Conservation (phyloP, 2,888 invertebrate species). For the Vesta saturnalis region DNA sequence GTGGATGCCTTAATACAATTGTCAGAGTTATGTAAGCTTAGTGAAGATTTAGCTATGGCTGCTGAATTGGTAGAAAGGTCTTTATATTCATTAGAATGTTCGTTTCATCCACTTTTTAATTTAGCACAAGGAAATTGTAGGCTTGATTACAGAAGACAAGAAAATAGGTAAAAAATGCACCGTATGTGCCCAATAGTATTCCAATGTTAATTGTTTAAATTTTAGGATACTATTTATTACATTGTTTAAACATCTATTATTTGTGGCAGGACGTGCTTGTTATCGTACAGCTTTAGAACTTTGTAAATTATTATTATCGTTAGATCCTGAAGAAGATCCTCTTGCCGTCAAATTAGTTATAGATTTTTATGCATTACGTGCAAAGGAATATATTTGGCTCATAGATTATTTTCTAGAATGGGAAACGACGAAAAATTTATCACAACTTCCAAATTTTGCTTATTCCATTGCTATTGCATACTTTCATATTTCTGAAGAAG, state of each 20-base stretch:
- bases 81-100: conserved; percentile 78
- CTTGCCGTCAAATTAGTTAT: conserved; percentile 79
- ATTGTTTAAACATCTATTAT: conserved; percentile 82
- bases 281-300: conserved; percentile 88
- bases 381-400: conserved; percentile 77
- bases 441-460: conserved; percentile 88
- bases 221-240: conserved; percentile 79
- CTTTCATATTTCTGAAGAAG: conserved; percentile 67
- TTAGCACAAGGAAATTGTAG: conserved; percentile 77
- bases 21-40: conserved; percentile 81
- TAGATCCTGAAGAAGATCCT: conserved; percentile 81
- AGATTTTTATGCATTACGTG: conserved; percentile 84
- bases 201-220: conserved; percentile 40
- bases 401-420: conserved; percentile 65
- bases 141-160: conserved; percentile 80
- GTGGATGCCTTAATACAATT: conserved; percentile 83
- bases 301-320: conserved; percentile 81
- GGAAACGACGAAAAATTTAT: conserved; percentile 73
- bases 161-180: conserved; percentile 74
- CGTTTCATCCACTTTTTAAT: conserved; percentile 83
- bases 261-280: conserved; percentile 82
- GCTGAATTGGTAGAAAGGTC: conserved; percentile 83
- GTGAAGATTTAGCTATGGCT: conserved; percentile 81
- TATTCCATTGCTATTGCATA: conserved; percentile 82
- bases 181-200: not conserved